Percentiles rank a stretch among this genome's conserved stretches.
Conservation (phyloP, 2,113 vertebrate genomes). For the Rostratula benghalensis region DNA sequence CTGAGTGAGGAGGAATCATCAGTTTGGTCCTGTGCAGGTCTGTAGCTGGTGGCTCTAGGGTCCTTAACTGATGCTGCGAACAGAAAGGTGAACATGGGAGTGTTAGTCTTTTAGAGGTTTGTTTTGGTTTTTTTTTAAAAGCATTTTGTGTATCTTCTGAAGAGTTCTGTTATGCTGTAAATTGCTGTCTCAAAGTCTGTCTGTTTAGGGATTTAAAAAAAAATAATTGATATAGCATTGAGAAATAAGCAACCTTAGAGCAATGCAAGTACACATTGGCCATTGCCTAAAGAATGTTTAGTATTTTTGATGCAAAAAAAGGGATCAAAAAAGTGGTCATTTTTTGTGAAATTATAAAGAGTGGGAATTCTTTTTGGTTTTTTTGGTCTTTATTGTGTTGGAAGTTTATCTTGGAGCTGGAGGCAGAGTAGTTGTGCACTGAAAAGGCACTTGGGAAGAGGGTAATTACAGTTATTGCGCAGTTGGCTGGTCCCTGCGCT, state of each 20-base stretch:
- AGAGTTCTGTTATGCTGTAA: background rate
- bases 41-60: no score
- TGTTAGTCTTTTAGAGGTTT: background rate
- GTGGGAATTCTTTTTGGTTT: background rate
- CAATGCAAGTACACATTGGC: background rate
- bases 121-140: background rate
- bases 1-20: background rate
- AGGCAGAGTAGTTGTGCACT: background rate
- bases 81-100: fast-evolving
- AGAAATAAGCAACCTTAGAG: background rate
- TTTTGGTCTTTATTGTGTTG: background rate
- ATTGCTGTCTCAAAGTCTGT: background rate
- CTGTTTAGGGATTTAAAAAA: fast-evolving
- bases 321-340: background rate
- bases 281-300: background rate
- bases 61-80: background rate
- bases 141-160: background rate
- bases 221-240: background rate
- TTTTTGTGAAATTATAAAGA: background rate
- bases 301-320: background rate
- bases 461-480: background rate
- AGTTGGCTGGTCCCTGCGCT: background rate
- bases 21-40: background rate
- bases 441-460: background rate
- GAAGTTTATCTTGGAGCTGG: background rate